These are phyloP conservation scores for Andrena cerasifolii DNA, from an alignment of 1,140 invertebrate genomes.

Conservation along the genomic window DNA sequence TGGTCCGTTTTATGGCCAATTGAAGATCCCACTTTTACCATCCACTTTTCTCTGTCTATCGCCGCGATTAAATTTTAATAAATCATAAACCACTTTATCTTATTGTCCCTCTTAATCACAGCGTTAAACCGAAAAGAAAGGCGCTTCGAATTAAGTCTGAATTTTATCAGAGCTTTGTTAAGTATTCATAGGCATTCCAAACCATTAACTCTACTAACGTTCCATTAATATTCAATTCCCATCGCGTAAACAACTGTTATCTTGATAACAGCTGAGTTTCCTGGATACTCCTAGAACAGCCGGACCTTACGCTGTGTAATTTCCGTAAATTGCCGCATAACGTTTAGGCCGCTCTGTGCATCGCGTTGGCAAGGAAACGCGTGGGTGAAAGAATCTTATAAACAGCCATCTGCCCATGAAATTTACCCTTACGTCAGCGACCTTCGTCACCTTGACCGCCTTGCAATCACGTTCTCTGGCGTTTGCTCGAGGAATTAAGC, in stretches of 20 bases:
- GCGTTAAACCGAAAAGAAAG: not conserved
- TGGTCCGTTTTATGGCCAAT: not conserved
- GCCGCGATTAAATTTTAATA: not conserved
- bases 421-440: slow-evolving; percentile 20
- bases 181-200: not conserved
- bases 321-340: not conserved
- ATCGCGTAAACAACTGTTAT: not conserved
- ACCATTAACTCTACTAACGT: not conserved
- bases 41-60: not conserved
- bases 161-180: not conserved
- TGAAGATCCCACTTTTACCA: not conserved
- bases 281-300: not conserved
- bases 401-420: slow-evolving; percentile 16
- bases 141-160: not conserved
- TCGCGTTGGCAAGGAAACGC: not conserved
- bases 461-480: slow-evolving; percentile 7
- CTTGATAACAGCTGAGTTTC: not conserved
- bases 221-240: not conserved
- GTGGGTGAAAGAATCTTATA: slow-evolving; percentile 27
- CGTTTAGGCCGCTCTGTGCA: too few species aligned
- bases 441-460: slow-evolving; percentile 28
- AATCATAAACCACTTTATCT: not conserved
- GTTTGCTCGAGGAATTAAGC: not conserved
- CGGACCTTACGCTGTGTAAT: not conserved
- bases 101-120: not conserved